phyloP scores from a whole-genome alignment of 2,888 invertebrate species.

The Gymnocheta viridis region DNA sequence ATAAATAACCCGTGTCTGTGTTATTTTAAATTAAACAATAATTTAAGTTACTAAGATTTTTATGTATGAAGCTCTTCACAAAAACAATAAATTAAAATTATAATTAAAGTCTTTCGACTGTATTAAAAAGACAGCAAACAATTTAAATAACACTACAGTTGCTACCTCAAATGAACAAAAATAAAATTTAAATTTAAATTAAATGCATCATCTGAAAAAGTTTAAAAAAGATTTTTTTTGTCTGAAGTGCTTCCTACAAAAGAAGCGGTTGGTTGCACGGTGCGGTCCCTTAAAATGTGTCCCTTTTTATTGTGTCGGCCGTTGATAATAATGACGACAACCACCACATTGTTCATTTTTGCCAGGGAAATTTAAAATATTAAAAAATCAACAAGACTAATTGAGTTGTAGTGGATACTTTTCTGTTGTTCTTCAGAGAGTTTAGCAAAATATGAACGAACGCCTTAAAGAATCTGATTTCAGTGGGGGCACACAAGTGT shows the following conservation, averaged over 20 bases:
- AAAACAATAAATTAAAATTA: constrained; percentile 48
- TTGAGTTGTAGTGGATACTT: constrained; percentile 67
- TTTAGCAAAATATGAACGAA: constrained; percentile 20
- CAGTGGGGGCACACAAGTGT: constrained; percentile 41
- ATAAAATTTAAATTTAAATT: constrained; percentile 16
- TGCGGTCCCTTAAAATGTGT: constrained; percentile 39
- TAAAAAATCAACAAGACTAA: constrained; percentile 59
- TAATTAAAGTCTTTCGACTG: constrained; percentile 51
- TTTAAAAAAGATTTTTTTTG: constrained; percentile 14
- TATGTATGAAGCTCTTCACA: not conserved
- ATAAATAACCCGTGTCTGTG: no score
- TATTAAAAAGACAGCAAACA: not conserved
- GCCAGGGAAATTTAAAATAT: constrained; percentile 9
- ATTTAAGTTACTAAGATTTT: constrained; percentile 41
- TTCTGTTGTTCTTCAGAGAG: not conserved
- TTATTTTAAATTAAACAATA: no score
- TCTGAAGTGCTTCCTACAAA: constrained; percentile 67
- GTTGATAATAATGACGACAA: constrained; percentile 15
- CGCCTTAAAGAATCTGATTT: constrained; percentile 35
- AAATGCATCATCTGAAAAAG: constrained; percentile 34
- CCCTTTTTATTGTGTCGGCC: constrained; percentile 38
- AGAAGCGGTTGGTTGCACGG: constrained; percentile 1
- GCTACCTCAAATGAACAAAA: constrained; percentile 8
- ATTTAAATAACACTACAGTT: not conserved
- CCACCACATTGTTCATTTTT: not conserved